Conservation (phyloP, 2,113 vertebrate genomes). For the Mesembrinibis cayennensis region DNA sequence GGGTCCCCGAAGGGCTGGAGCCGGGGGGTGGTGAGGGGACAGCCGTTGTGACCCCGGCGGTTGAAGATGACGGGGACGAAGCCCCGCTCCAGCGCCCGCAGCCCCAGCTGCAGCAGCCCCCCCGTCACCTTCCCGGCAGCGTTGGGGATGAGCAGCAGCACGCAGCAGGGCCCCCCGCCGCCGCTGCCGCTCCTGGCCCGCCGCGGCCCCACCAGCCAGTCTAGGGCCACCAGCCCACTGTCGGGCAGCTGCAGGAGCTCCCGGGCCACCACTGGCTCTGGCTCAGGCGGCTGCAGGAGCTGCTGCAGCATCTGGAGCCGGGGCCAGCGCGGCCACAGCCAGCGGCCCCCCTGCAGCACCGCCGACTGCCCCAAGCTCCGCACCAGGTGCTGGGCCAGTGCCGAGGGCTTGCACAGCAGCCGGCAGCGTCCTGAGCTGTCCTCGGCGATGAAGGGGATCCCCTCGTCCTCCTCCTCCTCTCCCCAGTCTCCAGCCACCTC, state of each 20-base stretch:
- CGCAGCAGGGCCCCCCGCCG: slow-evolving; percentile 52
- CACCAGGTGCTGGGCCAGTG: slow-evolving; percentile 36
- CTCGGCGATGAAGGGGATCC: not conserved
- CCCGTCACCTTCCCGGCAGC: slow-evolving; percentile 77
- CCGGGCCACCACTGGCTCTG: not conserved
- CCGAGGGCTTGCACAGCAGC: slow-evolving; percentile 45
- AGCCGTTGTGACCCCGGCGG: slow-evolving; percentile 84
- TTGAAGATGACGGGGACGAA: slow-evolving; percentile 82
- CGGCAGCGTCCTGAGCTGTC: not conserved
- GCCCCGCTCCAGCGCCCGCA: slow-evolving; percentile 74
- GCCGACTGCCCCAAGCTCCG: not conserved
- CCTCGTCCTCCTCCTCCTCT: not conserved
- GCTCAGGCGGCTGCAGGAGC: not conserved
- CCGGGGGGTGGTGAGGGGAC: slow-evolving; percentile 81
- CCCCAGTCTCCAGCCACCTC: not conserved
- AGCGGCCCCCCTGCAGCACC: not conserved
- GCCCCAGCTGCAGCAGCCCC: slow-evolving; percentile 77
- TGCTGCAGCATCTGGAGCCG: not conserved
- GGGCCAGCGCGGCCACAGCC: not conserved
- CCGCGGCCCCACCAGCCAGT: slow-evolving; percentile 76
- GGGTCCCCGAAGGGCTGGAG: slow-evolving; percentile 82
- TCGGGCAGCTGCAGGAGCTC: slow-evolving; percentile 9
- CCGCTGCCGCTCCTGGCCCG: slow-evolving; percentile 79
- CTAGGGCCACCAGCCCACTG: slow-evolving; percentile 21
- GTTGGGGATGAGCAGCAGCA: slow-evolving; percentile 85